Evolutionary conservation across 1,140 invertebrate genomes (phyloP).

Genomic region (Drosophila erecta): DNA sequence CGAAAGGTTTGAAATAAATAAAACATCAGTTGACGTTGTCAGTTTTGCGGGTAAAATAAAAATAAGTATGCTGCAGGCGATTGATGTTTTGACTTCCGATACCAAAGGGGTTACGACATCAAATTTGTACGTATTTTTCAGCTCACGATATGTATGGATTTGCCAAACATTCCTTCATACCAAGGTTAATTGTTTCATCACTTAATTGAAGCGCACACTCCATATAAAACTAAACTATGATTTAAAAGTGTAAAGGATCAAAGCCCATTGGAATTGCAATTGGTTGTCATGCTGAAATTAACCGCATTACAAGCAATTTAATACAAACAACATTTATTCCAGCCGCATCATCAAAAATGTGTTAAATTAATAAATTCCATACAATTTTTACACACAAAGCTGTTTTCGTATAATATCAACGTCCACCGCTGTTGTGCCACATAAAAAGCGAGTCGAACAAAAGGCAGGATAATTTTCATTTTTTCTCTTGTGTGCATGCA

Average conservation of each 20-base stretch:
- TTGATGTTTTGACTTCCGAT: conserved; percentile 42
- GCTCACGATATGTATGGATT: conserved; percentile 14
- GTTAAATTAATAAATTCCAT: conserved; percentile 56
- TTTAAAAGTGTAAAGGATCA: neutral
- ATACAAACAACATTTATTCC: conserved; percentile 23
- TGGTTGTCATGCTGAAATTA: conserved; percentile 4
- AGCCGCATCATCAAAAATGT: conserved; percentile 64
- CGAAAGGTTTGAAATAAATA: conserved; percentile 63
- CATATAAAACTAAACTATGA: no score
- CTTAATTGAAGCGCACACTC: no score
- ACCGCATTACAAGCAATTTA: conserved; percentile 19
- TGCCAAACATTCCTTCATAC: neutral
- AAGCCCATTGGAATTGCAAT: neutral
- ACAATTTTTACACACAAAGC: conserved; percentile 28
- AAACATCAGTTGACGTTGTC: conserved; percentile 49
- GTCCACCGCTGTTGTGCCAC: conserved; percentile 20
- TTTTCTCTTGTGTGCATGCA: conserved; percentile 28
- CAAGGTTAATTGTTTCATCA: no score
- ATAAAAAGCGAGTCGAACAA: conserved; percentile 36
- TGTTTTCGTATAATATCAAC: conserved; percentile 62
- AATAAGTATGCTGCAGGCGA: conserved; percentile 40
- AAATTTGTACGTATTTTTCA: conserved; percentile 32
- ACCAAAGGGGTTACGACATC: conserved; percentile 19
- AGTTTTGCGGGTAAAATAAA: conserved; percentile 41
- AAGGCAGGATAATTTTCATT: conserved; percentile 42